Base-by-base conservation (phyloP, 2,113 vertebrate species). In the Rhinoderma darwinii region DNA sequence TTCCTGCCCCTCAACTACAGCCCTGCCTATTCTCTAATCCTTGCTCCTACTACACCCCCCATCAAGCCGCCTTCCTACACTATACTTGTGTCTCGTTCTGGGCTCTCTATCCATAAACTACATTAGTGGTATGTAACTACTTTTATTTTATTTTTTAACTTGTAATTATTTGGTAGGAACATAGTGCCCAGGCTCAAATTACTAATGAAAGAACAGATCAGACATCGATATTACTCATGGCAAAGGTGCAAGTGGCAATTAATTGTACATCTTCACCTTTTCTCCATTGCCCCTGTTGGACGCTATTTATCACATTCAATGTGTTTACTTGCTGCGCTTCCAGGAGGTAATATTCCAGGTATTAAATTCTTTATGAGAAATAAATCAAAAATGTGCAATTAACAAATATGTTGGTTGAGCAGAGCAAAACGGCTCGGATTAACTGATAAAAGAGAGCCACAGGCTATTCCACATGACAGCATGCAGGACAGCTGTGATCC, bases 391-490 rank as follows among this genome's bases (percentile, higher is more conserved):
- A 61, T 35, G 50, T 86, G 47, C 77, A 73, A 86, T 86, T 82
- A 86, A 54, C 66, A 82, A 81, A 82, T 81, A 81, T 59, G 85
- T 86, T 86, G 77, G 66, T 72, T 10, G 77, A 86, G 72, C 32
- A 25, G 77, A 82, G 50, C 47, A 74, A 56, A 81, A 79, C 66
- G 35, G 37, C 54, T 74, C 11, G 25, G 61, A 81, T 86, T 72
- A 73, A 63, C 66, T 72, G 77, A 82, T 74, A 78, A 86, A 59
- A 86, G 77, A 74, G 50, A 82, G 44, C 85, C 77, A 73, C 77
- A 74, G 85, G 85, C 85, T 86, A 81, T 70, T 86, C 82, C 47
- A 74, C 85, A 86, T 86, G 85, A 86, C 85, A 86, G 85, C 85
- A 86, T 86, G 85, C 77, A 73, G 68, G 85, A 47, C 85, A 86